Conservation (phyloP, 37 sponge, comb jelly and placozoan species). For the Diacarnus erythraeanus region DNA sequence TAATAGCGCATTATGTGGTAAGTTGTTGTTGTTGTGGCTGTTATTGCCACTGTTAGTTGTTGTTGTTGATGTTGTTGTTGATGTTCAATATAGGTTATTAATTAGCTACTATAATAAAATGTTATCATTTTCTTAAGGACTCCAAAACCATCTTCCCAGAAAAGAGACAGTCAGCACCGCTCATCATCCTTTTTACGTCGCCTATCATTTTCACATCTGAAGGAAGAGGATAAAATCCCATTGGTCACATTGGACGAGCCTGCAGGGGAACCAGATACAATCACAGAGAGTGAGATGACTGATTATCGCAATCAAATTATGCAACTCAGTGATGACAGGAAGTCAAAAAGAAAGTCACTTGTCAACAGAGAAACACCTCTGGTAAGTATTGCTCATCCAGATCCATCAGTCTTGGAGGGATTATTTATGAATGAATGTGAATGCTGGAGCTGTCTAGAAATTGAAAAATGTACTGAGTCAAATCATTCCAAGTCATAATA, state of each 20-base stretch:
- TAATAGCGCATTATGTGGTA: too few relatives aligned
- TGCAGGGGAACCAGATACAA: not conserved
- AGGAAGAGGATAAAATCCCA: not conserved
- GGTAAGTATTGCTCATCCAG: not conserved
- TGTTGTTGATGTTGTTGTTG: too few relatives aligned
- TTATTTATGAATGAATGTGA: too few relatives aligned
- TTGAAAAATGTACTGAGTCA: too few relatives aligned
- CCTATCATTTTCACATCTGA: not conserved
- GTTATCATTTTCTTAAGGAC: too few relatives aligned
- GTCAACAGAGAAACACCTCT: not conserved
- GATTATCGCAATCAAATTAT: not conserved
- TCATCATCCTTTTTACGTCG: not conserved
- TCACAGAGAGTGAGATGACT: slow-evolving; percentile 23
- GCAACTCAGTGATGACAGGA: not conserved
- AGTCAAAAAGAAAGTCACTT: not conserved
- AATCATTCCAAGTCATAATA: too few relatives aligned
- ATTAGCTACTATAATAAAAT: too few relatives aligned
- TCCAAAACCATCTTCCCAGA: too few relatives aligned
- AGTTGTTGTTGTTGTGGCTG: too few relatives aligned
- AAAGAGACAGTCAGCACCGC: not conserved
- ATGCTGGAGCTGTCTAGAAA: too few relatives aligned
- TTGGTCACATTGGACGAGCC: slow-evolving; percentile 8
- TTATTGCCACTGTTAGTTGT: too few relatives aligned
- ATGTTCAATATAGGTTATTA: not conserved
- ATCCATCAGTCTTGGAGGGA: too few relatives aligned